Base-by-base conservation (phyloP, 1,140 invertebrate genomes). In the Mesaphorura yosii region DNA sequence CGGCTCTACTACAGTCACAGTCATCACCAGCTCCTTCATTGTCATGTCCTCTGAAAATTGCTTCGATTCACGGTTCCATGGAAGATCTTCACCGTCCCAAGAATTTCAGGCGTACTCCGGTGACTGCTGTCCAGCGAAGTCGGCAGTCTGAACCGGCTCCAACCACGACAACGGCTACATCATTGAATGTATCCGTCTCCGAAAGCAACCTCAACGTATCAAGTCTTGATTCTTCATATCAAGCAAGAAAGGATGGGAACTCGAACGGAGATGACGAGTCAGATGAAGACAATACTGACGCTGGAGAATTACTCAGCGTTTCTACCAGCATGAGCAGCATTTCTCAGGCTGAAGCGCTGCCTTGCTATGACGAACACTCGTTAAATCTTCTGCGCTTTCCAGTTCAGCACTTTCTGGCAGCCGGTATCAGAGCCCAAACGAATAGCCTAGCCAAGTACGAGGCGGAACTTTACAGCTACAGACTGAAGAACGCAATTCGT, bases 401-500 rank as follows among this genome's bases (percentile, higher is more conserved):
- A 5, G 44, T 28, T 5, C 25, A 27, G 10, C 14, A 5, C 6
- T 25, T 46, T 25, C 7, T 46, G 6, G 15, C 6, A 23, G 44
- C 23, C 5, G 44, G 7, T 6, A 23, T 46, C 6, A 10, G 19
- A 26, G 6, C 15, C 14, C 7, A 7, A 6, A 10, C 23, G 4
- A 19, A 5, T 4, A 20, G 29, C 7, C 23, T 46, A 26, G 20
- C 20, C 23, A 7, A 46, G 29, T 4, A 27, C 5, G 25, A 22
- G 6, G 23, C 25, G 29, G 6, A 7, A 6, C 25, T 15, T 5
- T 14, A 46, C 25, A 5, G 15, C 23, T 27, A 50, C 23, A 20
- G 31, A 12, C 10, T 10, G 17, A 38, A 50, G 27, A 42, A 40
- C 34, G 53, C 53, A 22, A 48, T 48, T 17, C 10, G 53, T 38